Evolutionary conservation across 2,888 invertebrate genomes (phyloP), one percentile per base, ranked within the genome.

Genomic region (Zaprionus bogoriensis): DNA sequence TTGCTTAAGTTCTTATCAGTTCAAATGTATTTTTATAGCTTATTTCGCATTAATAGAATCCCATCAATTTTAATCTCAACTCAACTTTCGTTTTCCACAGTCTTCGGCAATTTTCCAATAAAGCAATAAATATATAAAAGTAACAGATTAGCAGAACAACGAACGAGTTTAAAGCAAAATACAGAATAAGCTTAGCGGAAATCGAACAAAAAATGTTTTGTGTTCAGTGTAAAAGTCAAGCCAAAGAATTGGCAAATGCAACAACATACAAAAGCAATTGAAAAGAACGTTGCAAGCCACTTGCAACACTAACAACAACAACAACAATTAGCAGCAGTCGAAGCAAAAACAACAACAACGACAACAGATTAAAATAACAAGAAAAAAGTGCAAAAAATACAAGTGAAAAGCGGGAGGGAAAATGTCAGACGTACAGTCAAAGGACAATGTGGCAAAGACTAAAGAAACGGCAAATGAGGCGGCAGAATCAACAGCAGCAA

Each of bases 371-470:
- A 9, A 45, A 47, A 53, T 23, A 48, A 54, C 44, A 54, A 27
- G 60, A 58, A 17, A 51, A 67, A 69, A 73, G 71, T 71, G 71
- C 59, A 67, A 47, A 41, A 60, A 67, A 54, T 25, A 62, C 36
- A 58, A 57, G 46, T 42, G 50, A 46, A 51, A 42, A 44, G 19
- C 44, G 23, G 51, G 4, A 47, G 7, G 42, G 60, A 79, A 79
- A 74, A 79, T 79, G 79, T 76, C 81, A 65, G 68, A 60, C 74
- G 32, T 48, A 53, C 62, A 58, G 59, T 41, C 39, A 63, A 66
- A 72, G 65, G 69, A 60, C 60, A 58, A 42, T 48, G 54, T 53
- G 28, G 25, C 52, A 48, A 74, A 67, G 67, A 71, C 71, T 57
- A 64, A 64, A 53, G 71, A 62, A 45, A 57, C 50, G 41, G 45